phyloP scores from a whole-genome alignment of 2,113 vertebrate genomes.

The Sceloporus undulatus region DNA sequence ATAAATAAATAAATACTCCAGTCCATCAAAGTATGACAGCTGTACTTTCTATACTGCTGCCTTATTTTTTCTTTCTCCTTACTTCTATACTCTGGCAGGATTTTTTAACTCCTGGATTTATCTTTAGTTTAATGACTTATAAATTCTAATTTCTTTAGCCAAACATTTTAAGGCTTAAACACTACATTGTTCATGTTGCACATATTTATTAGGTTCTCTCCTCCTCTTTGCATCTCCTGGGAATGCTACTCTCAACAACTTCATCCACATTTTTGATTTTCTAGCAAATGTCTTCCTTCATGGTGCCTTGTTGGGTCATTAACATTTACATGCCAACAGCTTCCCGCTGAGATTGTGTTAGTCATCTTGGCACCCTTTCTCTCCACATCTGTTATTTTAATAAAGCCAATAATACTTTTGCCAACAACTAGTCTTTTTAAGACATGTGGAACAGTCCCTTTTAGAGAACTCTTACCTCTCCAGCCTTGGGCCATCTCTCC shows the following conservation, averaged over 20 bases:
- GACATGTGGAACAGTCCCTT: slow-evolving; percentile 40
- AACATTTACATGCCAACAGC: slow-evolving; percentile 64
- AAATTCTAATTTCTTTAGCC: slow-evolving; percentile 48
- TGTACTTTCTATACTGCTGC: neutral
- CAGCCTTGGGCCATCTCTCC: slow-evolving; percentile 25
- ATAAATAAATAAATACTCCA: neutral
- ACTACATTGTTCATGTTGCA: slow-evolving; percentile 43
- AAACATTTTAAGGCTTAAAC: slow-evolving; percentile 51
- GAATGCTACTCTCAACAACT: slow-evolving; percentile 62
- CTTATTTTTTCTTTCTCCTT: slow-evolving; percentile 16
- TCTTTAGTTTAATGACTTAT: slow-evolving; percentile 45
- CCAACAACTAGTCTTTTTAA: slow-evolving; percentile 66
- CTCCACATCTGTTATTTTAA: slow-evolving; percentile 72
- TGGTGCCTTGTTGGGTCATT: slow-evolving; percentile 57
- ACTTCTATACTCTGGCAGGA: neutral
- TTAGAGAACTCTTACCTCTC: slow-evolving; percentile 46
- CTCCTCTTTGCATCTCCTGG: slow-evolving; percentile 32
- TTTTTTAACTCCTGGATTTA: slow-evolving; percentile 31
- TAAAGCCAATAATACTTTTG: slow-evolving; percentile 61
- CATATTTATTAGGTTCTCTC: slow-evolving; percentile 53
- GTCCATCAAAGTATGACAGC: neutral
- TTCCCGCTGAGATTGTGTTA: slow-evolving; percentile 65
- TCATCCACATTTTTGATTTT: slow-evolving; percentile 62
- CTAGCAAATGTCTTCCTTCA: slow-evolving; percentile 65
- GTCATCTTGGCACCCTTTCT: slow-evolving; percentile 63